Percentiles rank a stretch among this genome's conserved stretches.
Conservation (phyloP, 2,797 vertebrate species). For the Cheirogaleus major region DNA sequence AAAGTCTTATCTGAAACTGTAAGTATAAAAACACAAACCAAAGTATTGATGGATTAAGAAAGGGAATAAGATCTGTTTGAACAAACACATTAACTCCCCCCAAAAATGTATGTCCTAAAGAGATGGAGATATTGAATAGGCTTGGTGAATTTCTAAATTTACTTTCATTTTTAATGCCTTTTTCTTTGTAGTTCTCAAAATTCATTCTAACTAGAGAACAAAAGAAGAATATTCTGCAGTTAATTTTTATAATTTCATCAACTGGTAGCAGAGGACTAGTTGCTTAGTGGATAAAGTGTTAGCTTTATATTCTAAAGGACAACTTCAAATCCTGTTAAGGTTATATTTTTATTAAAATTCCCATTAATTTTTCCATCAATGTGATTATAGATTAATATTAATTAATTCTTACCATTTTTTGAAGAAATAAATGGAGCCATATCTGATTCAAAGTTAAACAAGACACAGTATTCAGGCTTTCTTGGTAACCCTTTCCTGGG, state of each 20-base stretch:
- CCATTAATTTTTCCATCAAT: constrained; percentile 78
- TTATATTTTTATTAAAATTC: constrained; percentile 82
- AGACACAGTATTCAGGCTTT: constrained; percentile 66
- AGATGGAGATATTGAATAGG: not conserved
- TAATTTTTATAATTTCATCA: constrained; percentile 71
- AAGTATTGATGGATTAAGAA: not conserved
- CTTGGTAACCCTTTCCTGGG: constrained; percentile 72
- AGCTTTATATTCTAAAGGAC: constrained; percentile 76
- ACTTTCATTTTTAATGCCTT: constrained; percentile 35
- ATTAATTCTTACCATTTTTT: constrained; percentile 76
- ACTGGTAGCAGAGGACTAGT: constrained; percentile 42
- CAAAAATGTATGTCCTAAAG: not conserved
- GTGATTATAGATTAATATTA: constrained; percentile 79
- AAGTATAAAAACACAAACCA: not conserved
- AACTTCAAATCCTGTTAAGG: constrained; percentile 77
- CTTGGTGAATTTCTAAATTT: constrained; percentile 27
- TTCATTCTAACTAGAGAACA: constrained; percentile 27
- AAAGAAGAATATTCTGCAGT: constrained; percentile 48
- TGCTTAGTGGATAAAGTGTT: constrained; percentile 51
- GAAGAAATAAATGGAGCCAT: constrained; percentile 73
- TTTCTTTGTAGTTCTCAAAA: constrained; percentile 28
- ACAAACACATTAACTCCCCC: not conserved
- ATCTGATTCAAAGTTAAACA: constrained; percentile 79
- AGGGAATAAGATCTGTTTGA: not conserved
- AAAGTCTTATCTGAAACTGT: not conserved